Evolutionary conservation across 2,113 vertebrate genomes (phyloP).

Genomic region (Pseudonaja textilis): DNA sequence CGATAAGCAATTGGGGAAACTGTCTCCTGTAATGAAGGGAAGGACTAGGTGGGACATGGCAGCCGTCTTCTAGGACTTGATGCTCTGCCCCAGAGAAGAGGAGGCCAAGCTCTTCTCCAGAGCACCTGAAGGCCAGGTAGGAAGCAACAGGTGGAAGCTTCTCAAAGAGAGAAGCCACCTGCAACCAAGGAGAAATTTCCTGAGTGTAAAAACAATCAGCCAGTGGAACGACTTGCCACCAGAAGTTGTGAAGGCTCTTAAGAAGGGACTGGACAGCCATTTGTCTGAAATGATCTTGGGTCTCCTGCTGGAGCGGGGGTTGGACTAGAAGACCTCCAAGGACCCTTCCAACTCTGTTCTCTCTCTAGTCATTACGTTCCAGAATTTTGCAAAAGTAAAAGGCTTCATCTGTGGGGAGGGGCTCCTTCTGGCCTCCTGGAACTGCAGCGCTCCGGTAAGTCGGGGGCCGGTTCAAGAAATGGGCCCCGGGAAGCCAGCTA

Average conservation of each 20-base stretch:
- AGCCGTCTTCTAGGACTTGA: background rate
- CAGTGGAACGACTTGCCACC: accelerated
- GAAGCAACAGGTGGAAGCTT: background rate
- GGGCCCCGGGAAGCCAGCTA: background rate
- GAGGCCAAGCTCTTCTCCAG: background rate
- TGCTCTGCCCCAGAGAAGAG: background rate
- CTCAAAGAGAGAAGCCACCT: background rate
- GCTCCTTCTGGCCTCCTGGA: background rate
- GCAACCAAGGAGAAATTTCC: background rate
- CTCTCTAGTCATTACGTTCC: background rate
- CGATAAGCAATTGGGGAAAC: background rate
- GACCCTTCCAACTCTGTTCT: background rate
- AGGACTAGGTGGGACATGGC: too few species aligned
- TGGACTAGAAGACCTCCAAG: background rate
- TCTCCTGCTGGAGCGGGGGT: background rate
- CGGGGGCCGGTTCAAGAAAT: background rate
- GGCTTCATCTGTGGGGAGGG: background rate
- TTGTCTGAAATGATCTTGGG: background rate
- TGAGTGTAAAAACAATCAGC: background rate
- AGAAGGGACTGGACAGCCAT: background rate
- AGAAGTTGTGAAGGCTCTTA: background rate
- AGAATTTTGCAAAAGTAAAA: background rate
- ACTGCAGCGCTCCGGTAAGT: background rate
- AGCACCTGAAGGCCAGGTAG: background rate
- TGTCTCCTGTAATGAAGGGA: background rate